phyloP scores from a whole-genome alignment of 1,140 invertebrate species.

The Drosophila guanche region DNA sequence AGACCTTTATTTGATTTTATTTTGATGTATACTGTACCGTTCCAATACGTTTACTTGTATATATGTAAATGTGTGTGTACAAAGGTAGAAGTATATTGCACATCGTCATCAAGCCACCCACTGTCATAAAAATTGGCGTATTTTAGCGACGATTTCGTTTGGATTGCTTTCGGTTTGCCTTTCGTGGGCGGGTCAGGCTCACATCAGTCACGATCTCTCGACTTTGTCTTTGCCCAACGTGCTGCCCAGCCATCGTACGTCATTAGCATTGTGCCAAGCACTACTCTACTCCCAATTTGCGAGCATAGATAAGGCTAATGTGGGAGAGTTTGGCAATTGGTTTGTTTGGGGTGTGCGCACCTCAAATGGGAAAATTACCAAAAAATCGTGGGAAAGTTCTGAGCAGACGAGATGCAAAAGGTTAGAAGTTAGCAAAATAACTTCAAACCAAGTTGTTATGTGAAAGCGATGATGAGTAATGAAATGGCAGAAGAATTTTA shows the following conservation, averaged over 20 bases:
- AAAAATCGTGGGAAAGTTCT: constrained; percentile 39
- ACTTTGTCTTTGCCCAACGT: constrained; percentile 54
- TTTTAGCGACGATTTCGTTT: constrained; percentile 55
- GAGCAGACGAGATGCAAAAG: neutral
- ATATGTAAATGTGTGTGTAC: constrained; percentile 3
- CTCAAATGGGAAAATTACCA: constrained; percentile 51
- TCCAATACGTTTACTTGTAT: no score
- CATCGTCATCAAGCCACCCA: constrained; percentile 39
- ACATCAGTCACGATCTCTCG: constrained; percentile 68
- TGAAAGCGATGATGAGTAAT: no score
- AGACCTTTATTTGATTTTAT: constrained; percentile 75
- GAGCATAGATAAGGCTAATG: constrained; percentile 44
- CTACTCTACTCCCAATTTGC: constrained; percentile 13
- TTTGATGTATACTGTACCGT: constrained; percentile 45
- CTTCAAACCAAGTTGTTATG: no score
- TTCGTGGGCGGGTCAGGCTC: constrained; percentile 51
- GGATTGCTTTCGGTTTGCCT: constrained; percentile 16
- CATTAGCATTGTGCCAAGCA: constrained; percentile 54
- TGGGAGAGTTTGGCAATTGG: constrained; percentile 40
- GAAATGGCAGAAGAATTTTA: no score
- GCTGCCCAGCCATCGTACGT: constrained; percentile 46
- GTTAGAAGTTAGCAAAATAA: no score
- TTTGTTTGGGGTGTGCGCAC: constrained; percentile 4
- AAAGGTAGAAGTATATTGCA: constrained; percentile 47
- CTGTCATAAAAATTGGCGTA: constrained; percentile 63